Evolutionary conservation across 2,888 invertebrate genomes (phyloP).

Genomic region (Andrena haemorrhoa): DNA sequence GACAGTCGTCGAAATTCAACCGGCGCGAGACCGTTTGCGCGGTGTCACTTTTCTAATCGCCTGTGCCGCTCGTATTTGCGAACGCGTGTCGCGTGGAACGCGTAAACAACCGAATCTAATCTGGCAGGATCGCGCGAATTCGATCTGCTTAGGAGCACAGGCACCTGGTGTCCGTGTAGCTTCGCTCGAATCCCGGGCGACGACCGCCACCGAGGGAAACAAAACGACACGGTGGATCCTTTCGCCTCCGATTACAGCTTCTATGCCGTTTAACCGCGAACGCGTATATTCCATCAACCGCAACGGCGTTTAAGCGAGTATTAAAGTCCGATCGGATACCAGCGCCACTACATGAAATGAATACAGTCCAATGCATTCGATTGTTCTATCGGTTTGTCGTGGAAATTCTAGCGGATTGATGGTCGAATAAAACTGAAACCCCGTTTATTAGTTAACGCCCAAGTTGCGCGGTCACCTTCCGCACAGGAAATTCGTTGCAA

Average conservation of each 20-base stretch:
- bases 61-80: neutral
- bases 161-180: neutral
- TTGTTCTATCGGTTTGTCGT: slow-evolving; percentile 37
- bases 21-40: neutral
- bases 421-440: neutral
- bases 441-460: neutral
- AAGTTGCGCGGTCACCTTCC: neutral
- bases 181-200: slow-evolving; percentile 23
- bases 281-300: slow-evolving; percentile 51
- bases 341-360: slow-evolving; percentile 27
- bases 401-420: slow-evolving; percentile 19
- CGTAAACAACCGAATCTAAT: slow-evolving; percentile 34
- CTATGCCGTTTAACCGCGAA: slow-evolving; percentile 48
- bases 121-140: slow-evolving; percentile 14
- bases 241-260: slow-evolving; percentile 45
- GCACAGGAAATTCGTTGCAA: too few relatives aligned
- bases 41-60: neutral
- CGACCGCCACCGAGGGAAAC: slow-evolving; percentile 1
- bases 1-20: neutral
- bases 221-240: slow-evolving; percentile 40
- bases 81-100: neutral
- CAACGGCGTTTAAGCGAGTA: slow-evolving; percentile 54
- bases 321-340: slow-evolving; percentile 48
- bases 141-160: slow-evolving; percentile 19
- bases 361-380: slow-evolving; percentile 35